Percentiles rank a stretch among this genome's conserved stretches.
Evolutionary conservation across 2,888 invertebrate genomes (phyloP).

Genomic region (Amphiduros pacificus): DNA sequence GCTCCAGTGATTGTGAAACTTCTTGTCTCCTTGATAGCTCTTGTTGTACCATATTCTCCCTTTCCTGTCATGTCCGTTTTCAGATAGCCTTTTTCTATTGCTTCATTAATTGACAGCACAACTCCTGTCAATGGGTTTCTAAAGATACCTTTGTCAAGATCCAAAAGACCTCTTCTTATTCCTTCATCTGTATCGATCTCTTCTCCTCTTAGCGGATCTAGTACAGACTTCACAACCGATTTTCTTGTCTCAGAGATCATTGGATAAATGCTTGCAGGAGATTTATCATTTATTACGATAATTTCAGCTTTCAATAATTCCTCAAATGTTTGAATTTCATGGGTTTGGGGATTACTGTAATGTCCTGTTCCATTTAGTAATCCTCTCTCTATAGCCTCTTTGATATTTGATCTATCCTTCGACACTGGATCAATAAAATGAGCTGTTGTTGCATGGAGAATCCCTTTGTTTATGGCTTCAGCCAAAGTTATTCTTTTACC

Average conservation of each 20-base stretch:
- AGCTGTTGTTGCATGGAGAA: conserved; percentile 32
- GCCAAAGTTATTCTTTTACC: conserved; percentile 80
- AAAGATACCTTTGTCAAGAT: conserved; percentile 26
- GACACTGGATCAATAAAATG: conserved; percentile 26
- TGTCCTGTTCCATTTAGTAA: conserved; percentile 32
- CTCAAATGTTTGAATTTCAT: conserved; percentile 77
- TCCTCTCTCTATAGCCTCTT: conserved; percentile 24
- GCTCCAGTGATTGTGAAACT: conserved; percentile 74
- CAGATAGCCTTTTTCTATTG: conserved; percentile 38
- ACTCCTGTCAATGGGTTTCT: conserved; percentile 67
- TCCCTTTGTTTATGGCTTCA: conserved; percentile 71
- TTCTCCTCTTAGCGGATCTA: conserved; percentile 83
- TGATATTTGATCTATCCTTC: conserved; percentile 11
- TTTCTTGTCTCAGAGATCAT: conserved; percentile 45
- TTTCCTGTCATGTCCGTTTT: conserved; percentile 66
- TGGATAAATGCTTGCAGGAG: not conserved
- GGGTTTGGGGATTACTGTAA: conserved; percentile 78
- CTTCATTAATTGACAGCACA: conserved; percentile 59
- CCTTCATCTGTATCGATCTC: conserved; percentile 82
- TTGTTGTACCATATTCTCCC: conserved; percentile 66
- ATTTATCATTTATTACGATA: conserved; percentile 16
- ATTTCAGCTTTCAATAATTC: conserved; percentile 80
- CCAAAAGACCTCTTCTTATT: conserved; percentile 68
- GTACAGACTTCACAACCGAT: conserved; percentile 73
- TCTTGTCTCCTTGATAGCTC: conserved; percentile 64